phyloP scores from a whole-genome alignment of 2,113 vertebrate genomes.

The Blennius ocellaris region DNA sequence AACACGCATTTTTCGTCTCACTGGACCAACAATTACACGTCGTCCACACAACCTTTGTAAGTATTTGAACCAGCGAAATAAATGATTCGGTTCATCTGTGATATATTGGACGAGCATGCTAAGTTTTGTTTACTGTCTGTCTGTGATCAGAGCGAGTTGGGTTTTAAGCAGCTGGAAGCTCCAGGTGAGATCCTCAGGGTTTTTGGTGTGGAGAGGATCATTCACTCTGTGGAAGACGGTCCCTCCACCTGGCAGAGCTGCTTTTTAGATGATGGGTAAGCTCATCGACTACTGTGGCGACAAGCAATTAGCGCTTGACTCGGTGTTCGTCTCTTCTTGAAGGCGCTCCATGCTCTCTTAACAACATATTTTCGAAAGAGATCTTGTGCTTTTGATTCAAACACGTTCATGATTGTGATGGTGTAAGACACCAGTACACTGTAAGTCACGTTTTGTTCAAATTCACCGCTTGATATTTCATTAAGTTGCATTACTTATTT shows the following conservation, averaged over 20 bases:
- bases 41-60: constrained; percentile 86
- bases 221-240: constrained; percentile 61
- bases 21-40: constrained; percentile 82
- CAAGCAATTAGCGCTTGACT: too few relatives aligned
- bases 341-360: too few relatives aligned
- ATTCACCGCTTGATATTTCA: neutral
- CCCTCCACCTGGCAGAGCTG: constrained; percentile 86
- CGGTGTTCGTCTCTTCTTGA: too few relatives aligned
- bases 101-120: neutral
- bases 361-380: too few relatives aligned
- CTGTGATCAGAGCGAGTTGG: constrained; percentile 79
- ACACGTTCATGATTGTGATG: too few relatives aligned
- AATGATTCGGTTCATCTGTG: neutral
- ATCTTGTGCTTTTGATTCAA: too few relatives aligned
- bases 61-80: constrained; percentile 43
- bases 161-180: constrained; percentile 79
- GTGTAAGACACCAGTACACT: neutral
- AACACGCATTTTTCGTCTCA: constrained; percentile 83
- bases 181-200: constrained; percentile 77
- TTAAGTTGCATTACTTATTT: neutral
- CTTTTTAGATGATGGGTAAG: constrained; percentile 89
- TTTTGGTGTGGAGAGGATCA: constrained; percentile 85
- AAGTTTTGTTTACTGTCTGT: neutral
- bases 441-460: neutral
- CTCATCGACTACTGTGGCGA: too few relatives aligned